These are phyloP conservation scores for Andrena dorsata DNA, from an alignment of 2,888 invertebrate species.

Conservation along the genomic window DNA sequence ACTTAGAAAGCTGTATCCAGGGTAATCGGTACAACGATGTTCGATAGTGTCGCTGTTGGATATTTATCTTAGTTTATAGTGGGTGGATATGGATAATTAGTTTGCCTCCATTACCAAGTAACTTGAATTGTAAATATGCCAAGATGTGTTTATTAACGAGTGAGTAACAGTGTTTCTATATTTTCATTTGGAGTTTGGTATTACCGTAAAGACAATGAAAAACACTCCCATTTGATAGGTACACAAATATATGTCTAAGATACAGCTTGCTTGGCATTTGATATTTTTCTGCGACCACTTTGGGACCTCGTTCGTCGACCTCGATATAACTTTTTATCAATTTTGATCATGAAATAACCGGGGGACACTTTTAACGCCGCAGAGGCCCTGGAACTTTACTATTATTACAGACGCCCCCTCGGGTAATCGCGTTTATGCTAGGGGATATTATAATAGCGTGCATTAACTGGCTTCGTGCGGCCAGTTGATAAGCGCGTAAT, in stretches of 20 bases:
- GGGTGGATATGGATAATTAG: not conserved
- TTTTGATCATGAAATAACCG: not conserved
- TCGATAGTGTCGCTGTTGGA: not conserved
- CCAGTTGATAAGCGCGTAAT: conserved; percentile 66
- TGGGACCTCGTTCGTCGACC: not conserved
- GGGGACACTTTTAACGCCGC: not conserved
- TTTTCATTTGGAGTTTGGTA: not conserved
- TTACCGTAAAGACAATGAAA: not conserved
- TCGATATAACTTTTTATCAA: not conserved
- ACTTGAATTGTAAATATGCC: not conserved
- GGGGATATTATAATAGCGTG: conserved; percentile 36
- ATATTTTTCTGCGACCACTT: not conserved
- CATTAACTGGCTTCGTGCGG: conserved; percentile 56
- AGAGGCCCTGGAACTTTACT: conserved; percentile 35
- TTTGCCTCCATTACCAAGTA: not conserved
- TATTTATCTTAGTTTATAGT: conserved; percentile 1
- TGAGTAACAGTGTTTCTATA: not conserved
- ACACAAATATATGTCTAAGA: not conserved
- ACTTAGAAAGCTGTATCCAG: no score
- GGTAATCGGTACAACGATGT: not conserved
- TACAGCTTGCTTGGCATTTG: not conserved
- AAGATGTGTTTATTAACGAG: not conserved
- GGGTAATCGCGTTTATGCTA: conserved; percentile 45
- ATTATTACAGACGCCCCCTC: conserved; percentile 39
- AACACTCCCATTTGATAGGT: not conserved